Conservation (phyloP, 2,888 invertebrate genomes). For the Chelonus formosanus region DNA sequence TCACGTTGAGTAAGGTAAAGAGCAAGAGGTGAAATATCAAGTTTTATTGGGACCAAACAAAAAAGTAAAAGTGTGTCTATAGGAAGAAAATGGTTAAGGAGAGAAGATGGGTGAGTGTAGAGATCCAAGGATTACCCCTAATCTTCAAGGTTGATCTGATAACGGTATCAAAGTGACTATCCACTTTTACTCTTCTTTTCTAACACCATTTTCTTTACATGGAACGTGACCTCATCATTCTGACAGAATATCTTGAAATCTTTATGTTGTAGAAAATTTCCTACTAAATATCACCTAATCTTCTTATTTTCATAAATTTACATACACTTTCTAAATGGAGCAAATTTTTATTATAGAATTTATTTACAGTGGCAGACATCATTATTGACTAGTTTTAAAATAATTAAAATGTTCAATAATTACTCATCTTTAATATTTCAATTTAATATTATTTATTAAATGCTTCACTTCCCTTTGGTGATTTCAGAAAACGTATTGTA, state of each 20-base stretch:
- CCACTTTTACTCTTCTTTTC: constrained; percentile 39
- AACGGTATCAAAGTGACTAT: constrained; percentile 53
- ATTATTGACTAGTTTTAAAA: too few relatives aligned
- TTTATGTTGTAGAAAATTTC: too few relatives aligned
- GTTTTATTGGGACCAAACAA: constrained; percentile 24
- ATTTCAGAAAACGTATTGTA: too few relatives aligned
- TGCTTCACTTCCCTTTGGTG: too few relatives aligned
- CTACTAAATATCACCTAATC: too few relatives aligned
- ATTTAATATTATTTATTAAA: too few relatives aligned
- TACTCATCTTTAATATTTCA: too few relatives aligned
- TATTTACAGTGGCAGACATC: too few relatives aligned
- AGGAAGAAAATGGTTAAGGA: not conserved
- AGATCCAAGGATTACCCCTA: constrained; percentile 43
- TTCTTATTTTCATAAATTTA: too few relatives aligned
- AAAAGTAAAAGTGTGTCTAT: constrained; percentile 18
- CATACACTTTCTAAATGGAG: too few relatives aligned
- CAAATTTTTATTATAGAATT: too few relatives aligned
- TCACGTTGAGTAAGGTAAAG: constrained; percentile 23
- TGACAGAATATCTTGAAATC: not conserved
- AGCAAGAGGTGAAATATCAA: constrained; percentile 30
- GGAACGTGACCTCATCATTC: constrained; percentile 15
- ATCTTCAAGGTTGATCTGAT: constrained; percentile 53
- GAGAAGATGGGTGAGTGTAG: constrained; percentile 27
- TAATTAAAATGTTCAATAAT: too few relatives aligned
- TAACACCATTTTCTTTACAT: constrained; percentile 22